These are phyloP conservation scores for Synanthedon andrenaeformis DNA, from an alignment of 2,888 invertebrate genomes.

Conservation along the genomic window DNA sequence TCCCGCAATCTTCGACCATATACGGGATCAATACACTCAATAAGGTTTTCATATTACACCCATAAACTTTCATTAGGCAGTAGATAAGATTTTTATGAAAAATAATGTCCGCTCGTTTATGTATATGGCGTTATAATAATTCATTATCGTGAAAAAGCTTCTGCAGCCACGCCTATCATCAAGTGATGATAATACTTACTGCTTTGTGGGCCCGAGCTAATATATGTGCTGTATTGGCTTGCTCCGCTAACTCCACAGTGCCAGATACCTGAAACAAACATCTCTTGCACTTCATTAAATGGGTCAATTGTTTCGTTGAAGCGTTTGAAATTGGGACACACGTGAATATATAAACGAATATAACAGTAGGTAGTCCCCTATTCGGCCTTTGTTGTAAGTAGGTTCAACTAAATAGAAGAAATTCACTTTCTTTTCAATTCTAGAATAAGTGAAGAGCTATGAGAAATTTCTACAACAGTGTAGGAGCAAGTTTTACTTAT, in stretches of 20 bases:
- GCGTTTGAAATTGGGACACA: conserved; percentile 1
- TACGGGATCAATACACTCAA: conserved; percentile 11
- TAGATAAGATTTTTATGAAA: conserved; percentile 12
- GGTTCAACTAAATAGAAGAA: neutral
- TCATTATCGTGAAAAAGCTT: neutral
- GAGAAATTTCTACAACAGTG: too few relatives aligned
- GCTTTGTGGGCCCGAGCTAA: conserved; percentile 47
- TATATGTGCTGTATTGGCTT: conserved; percentile 47
- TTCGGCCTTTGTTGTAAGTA: neutral
- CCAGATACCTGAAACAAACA: conserved; percentile 57
- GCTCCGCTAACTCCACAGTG: conserved; percentile 50
- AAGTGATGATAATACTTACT: conserved; percentile 26
- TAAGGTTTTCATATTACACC: conserved; percentile 15
- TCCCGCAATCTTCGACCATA: conserved; percentile 20
- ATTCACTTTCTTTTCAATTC: neutral
- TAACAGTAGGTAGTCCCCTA: too few relatives aligned
- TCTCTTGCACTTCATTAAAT: conserved; percentile 30
- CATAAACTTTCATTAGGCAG: conserved; percentile 20
- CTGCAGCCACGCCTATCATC: neutral
- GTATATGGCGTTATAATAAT: neutral
- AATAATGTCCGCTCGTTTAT: conserved; percentile 5
- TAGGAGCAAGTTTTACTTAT: too few relatives aligned
- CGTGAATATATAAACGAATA: neutral
- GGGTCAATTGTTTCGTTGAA: conserved; percentile 43
- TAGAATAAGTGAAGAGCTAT: neutral